Conservation (phyloP, 2,797 vertebrate genomes). For the Microcaecilia unicolor region DNA sequence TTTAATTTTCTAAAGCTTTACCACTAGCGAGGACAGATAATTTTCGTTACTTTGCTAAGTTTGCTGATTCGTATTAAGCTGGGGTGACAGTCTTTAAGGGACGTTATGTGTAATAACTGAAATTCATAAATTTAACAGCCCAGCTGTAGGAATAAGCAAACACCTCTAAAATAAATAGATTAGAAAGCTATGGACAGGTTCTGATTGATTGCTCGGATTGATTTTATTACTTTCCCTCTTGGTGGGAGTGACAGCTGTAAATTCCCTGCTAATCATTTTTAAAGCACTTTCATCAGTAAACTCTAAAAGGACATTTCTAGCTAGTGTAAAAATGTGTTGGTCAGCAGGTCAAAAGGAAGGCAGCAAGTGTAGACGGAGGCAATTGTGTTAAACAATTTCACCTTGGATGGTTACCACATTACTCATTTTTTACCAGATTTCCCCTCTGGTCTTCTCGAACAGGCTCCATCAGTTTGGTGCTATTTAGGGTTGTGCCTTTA, state of each 20-base stretch:
- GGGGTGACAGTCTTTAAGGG: conserved; percentile 28
- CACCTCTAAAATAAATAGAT: conserved; percentile 34
- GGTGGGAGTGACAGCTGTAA: conserved; percentile 34
- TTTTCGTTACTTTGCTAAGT: conserved; percentile 25
- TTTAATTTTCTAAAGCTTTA: conserved; percentile 2
- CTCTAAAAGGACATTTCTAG: conserved; percentile 20
- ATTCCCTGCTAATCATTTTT: conserved; percentile 42
- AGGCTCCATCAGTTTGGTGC: conserved; percentile 5
- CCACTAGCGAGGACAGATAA: background rate
- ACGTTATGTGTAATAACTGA: conserved; percentile 33
- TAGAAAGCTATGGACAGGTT: conserved; percentile 10
- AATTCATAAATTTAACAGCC: conserved; percentile 39
- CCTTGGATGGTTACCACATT: conserved; percentile 12
- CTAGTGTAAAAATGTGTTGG: conserved; percentile 28
- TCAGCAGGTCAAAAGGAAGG: conserved; percentile 36
- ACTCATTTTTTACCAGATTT: conserved; percentile 7
- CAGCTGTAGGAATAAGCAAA: conserved; percentile 33
- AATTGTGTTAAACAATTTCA: conserved; percentile 22
- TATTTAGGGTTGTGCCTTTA: background rate
- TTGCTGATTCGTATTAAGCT: conserved; percentile 21
- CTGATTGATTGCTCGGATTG: conserved; percentile 37
- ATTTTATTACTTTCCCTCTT: conserved; percentile 38
- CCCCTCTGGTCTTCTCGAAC: background rate
- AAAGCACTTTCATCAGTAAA: conserved; percentile 40
- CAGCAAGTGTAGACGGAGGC: conserved; percentile 22